These are phyloP conservation scores for Nephrotoma guestfalica DNA, from an alignment of 2,888 invertebrate genomes.

Conservation along the genomic window DNA sequence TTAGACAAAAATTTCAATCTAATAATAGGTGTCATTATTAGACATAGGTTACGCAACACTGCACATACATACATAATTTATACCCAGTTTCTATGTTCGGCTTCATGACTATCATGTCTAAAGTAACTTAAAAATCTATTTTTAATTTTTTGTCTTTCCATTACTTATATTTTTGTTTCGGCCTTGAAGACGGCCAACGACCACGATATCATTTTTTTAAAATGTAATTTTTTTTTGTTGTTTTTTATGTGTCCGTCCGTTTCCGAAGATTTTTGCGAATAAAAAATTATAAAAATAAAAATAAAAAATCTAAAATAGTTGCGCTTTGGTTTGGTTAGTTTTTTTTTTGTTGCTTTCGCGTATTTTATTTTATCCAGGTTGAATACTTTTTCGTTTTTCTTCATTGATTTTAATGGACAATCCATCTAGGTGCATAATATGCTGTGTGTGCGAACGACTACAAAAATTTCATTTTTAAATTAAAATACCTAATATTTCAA, in stretches of 20 bases:
- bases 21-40: no score
- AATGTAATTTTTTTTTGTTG: background rate
- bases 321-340: background rate
- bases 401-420: background rate
- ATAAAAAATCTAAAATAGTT: background rate
- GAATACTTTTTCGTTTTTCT: background rate
- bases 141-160: background rate
- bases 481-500: background rate
- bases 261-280: background rate
- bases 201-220: background rate
- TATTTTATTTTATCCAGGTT: background rate
- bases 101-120: background rate
- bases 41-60: no score
- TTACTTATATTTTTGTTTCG: background rate
- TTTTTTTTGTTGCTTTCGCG: background rate
- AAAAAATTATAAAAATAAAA: background rate
- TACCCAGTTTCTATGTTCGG: background rate
- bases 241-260: background rate
- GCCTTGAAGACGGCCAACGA: slow-evolving; percentile 5
- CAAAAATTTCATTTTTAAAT: background rate
- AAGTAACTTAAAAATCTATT: background rate
- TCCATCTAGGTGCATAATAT: background rate
- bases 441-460: background rate
- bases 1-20: no score
- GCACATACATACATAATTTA: background rate